phyloP scores from a whole-genome alignment of 2,113 vertebrate genomes.

The Saccopteryx leptura region DNA sequence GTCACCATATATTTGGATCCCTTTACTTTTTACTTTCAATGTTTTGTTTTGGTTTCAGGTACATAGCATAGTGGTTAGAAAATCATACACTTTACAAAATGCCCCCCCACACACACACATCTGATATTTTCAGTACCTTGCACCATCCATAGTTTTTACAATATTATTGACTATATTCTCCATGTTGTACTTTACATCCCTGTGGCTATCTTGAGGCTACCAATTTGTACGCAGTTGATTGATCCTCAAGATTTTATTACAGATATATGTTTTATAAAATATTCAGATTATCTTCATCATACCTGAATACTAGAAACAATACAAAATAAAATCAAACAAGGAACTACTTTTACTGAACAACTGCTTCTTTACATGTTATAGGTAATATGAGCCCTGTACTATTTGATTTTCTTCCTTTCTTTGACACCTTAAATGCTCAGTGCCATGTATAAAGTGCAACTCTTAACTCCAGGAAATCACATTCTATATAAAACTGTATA shows the following conservation, averaged over 20 bases:
- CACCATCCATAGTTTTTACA: not conserved
- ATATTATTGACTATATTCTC: not conserved
- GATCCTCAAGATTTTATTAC: not conserved
- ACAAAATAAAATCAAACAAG: not conserved
- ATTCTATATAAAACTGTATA: not conserved
- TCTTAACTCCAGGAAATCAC: not conserved
- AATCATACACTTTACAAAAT: not conserved
- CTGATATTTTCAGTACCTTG: not conserved
- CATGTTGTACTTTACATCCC: not conserved
- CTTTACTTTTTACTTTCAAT: not conserved
- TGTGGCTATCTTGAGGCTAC: not conserved
- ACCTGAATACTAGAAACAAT: not conserved
- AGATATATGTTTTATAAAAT: not conserved
- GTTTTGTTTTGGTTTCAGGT: not conserved
- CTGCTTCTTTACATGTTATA: not conserved
- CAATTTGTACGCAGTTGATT: not conserved
- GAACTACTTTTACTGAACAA: not conserved
- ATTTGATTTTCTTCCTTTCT: not conserved
- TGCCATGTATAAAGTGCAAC: not conserved
- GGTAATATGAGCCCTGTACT: not conserved
- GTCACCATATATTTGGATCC: not conserved
- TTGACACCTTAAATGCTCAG: not conserved
- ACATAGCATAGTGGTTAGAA: not conserved
- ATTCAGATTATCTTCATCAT: not conserved
- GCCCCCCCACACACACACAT: not conserved